These are phyloP conservation scores for Recurvirostra avosetta DNA, from an alignment of 2,113 vertebrate genomes.

Conservation along the genomic window DNA sequence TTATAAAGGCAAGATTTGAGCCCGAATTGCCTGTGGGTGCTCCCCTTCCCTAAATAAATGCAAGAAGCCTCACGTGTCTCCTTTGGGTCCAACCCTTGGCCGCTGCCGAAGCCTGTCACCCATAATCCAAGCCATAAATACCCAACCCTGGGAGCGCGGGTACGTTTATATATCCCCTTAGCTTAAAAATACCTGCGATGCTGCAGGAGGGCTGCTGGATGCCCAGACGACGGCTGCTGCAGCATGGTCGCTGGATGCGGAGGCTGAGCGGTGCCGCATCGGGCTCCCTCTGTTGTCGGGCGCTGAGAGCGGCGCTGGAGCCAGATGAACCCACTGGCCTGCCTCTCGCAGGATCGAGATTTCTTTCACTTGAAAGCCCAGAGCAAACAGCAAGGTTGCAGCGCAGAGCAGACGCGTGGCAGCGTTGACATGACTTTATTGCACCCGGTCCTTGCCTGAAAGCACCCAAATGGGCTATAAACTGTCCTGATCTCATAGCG, in stretches of 20 bases:
- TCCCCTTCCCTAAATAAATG: neutral
- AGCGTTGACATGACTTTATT: fast-evolving
- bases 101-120: neutral
- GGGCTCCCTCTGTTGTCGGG: neutral
- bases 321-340: neutral
- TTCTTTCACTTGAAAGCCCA: neutral
- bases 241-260: fast-evolving
- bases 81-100: neutral
- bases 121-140: neutral
- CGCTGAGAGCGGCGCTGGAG: fast-evolving
- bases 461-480: neutral
- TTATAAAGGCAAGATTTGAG: neutral
- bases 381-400: neutral
- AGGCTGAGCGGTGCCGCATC: neutral
- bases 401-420: neutral
- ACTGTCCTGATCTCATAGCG: fast-evolving
- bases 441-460: neutral
- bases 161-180: fast-evolving
- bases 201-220: neutral
- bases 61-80: neutral
- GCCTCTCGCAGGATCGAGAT: fast-evolving
- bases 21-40: neutral
- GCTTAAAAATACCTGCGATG: neutral
- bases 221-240: neutral
- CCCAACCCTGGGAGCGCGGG: fast-evolving